phyloP scores from a whole-genome alignment of 2,797 vertebrate species.

The Gymnoscopelus braueri region DNA sequence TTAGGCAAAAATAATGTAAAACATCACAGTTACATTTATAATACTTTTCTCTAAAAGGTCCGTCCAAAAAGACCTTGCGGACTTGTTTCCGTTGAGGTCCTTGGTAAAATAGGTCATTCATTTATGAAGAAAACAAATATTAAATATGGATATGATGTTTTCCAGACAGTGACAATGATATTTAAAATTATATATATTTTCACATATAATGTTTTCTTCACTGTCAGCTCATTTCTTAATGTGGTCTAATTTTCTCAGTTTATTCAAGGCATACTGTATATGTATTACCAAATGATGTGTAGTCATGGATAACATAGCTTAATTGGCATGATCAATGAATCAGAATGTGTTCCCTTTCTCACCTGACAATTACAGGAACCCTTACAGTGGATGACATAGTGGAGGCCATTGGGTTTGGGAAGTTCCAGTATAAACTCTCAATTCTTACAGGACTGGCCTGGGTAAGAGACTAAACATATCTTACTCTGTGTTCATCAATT shows the following conservation, averaged over 20 bases:
- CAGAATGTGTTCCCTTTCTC: background rate
- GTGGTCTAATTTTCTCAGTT: background rate
- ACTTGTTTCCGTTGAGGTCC: too few relatives aligned
- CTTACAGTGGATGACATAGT: constrained; percentile 91
- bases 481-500: background rate
- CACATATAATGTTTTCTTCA: too few relatives aligned
- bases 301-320: background rate
- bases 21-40: too few relatives aligned
- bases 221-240: too few relatives aligned
- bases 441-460: constrained; percentile 88
- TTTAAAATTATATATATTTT: too few relatives aligned
- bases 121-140: too few relatives aligned
- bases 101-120: too few relatives aligned
- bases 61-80: too few relatives aligned
- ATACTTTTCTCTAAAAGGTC: too few relatives aligned
- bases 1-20: too few relatives aligned
- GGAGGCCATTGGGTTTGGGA: constrained; percentile 91
- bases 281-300: background rate
- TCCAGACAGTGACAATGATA: too few relatives aligned
- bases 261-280: background rate
- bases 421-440: constrained; percentile 91
- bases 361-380: constrained; percentile 81
- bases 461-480: constrained; percentile 75
- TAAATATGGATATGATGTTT: too few relatives aligned
- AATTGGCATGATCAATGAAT: background rate